Conservation (phyloP, 2,113 vertebrate species). For the Aptenodytes forsteri region DNA sequence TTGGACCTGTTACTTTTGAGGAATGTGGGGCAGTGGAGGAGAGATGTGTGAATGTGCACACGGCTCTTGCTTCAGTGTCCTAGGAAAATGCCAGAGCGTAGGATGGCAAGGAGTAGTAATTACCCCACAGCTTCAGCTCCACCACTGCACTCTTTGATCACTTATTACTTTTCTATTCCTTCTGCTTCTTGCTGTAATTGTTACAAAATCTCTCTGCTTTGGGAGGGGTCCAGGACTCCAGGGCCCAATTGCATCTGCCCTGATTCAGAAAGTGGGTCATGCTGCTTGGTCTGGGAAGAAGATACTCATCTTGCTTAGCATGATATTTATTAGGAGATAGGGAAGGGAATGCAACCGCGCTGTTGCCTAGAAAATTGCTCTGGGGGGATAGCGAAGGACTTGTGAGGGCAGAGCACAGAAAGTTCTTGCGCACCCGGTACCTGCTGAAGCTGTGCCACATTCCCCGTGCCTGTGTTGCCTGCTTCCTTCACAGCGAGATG, state of each 20-base stretch:
- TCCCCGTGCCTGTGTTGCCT: not conserved
- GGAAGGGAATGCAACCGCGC: constrained; percentile 48
- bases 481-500: rapidly evolving
- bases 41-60: not conserved
- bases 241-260: constrained; percentile 69
- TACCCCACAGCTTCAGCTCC: constrained; percentile 23
- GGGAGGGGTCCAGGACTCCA: constrained; percentile 63
- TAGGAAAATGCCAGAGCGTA: constrained; percentile 24
- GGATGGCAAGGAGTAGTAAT: constrained; percentile 20
- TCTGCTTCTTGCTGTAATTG: constrained; percentile 66
- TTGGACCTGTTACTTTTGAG: constrained; percentile 51
- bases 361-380: constrained; percentile 58
- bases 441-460: not conserved
- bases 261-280: constrained; percentile 80
- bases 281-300: constrained; percentile 69
- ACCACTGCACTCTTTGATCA: constrained; percentile 56
- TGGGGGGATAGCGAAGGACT: constrained; percentile 52
- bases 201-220: constrained; percentile 69
- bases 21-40: not conserved
- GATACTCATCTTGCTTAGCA: constrained; percentile 68
- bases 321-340: constrained; percentile 74
- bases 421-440: not conserved
- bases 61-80: not conserved
- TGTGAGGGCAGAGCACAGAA: constrained; percentile 50
- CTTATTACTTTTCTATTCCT: constrained; percentile 71